Base-by-base conservation (phyloP, 2,888 invertebrate species). In the Heliconius ismenius region DNA sequence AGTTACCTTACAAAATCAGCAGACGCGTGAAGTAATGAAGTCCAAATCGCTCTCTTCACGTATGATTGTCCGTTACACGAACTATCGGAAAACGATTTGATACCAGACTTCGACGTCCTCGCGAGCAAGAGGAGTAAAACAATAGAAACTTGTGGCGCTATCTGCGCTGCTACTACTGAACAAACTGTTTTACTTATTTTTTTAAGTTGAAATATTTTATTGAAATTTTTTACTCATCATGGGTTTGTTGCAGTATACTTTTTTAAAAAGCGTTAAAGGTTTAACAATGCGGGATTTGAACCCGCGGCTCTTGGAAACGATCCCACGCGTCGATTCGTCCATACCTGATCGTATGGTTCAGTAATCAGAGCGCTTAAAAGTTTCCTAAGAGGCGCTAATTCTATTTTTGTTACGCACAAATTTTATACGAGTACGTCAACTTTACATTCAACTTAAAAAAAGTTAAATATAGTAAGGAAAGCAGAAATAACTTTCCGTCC, bases 71-170 rank as follows among this genome's bases (percentile, higher is more conserved):
- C 89, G 89, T 91, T 90, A 90, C 89, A 88, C 86, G 89, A 88
- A 91, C 85, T 92, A 92, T 92, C 84, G 91, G 92, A 91, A 92
- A 92, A 92, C 92, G 90, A 92, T 92, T 92, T 88, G 84, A 84
- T 86, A 86, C 88, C 39, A 73, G 60, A 36, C 36, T 21, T 88
- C 87, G 89, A 88, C 87, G 81, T 83, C 85, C 83, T 26, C 76
- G 73, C 81, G 82, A 81, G 82, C 79, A 7, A 21, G 3, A 2
- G 82, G 85, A 83, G 86, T 90, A 88, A 91, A 90, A 92, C 91
- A 92, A 91, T n/a, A 90, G 88, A 89, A 89, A 90, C 69, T 89
- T 91, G 89, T 89, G 89, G 86, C 89, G 84, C 85, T 83, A 87
- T 86, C 84, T 87, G 86, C 65, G 28, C 13, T 32, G 21, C 21